phyloP scores from a whole-genome alignment of 2,888 invertebrate species.

The Hybos culiciformis region DNA sequence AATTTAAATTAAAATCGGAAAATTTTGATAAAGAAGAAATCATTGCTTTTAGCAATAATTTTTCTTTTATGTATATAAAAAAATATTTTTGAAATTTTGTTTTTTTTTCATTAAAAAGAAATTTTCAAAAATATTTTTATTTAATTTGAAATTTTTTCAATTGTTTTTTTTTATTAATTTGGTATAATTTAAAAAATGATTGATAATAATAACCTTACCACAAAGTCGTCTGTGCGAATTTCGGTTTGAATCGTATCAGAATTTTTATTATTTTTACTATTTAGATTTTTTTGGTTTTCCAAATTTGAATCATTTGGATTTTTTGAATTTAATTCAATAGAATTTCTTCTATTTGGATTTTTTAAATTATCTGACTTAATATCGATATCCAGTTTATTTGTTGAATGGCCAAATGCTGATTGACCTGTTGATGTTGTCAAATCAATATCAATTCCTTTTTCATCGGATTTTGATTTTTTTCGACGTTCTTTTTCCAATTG shows the following conservation, averaged over 20 bases:
- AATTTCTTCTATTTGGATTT: background rate
- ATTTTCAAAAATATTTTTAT: background rate
- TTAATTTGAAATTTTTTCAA: background rate
- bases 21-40: too few relatives aligned
- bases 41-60: background rate
- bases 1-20: too few relatives aligned
- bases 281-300: too few relatives aligned
- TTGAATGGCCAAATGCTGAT: background rate
- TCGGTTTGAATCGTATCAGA: slow-evolving; percentile 44
- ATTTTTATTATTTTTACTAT: slow-evolving; percentile 13
- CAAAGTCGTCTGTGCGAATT: slow-evolving; percentile 56
- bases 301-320: slow-evolving; percentile 14
- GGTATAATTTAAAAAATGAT: slow-evolving; percentile 20
- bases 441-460: slow-evolving; percentile 14
- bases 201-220: slow-evolving; percentile 44
- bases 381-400: slow-evolving; percentile 6
- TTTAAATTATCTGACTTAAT: slow-evolving; percentile 1
- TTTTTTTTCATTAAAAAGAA: background rate
- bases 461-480: slow-evolving; percentile 28
- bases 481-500: slow-evolving; percentile 64
- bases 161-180: background rate
- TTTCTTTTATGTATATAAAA: background rate
- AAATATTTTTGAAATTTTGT: background rate
- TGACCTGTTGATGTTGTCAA: slow-evolving; percentile 5
- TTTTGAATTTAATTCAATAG: too few relatives aligned